phyloP scores from a whole-genome alignment of 2,888 invertebrate species.

The Himalopsyche kuldschensis region DNA sequence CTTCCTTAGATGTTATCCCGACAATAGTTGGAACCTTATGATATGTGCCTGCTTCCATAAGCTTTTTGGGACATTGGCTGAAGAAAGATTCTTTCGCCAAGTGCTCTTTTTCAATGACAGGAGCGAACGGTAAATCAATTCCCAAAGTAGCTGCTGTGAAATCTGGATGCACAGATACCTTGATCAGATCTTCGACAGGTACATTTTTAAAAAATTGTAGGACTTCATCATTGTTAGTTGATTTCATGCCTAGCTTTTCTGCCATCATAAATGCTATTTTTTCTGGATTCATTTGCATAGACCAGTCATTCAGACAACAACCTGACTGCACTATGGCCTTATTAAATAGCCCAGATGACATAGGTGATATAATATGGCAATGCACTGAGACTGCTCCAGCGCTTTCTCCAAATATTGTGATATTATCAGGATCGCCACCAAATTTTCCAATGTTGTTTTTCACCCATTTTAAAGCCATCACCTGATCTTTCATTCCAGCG shows the following conservation, averaged over 20 bases:
- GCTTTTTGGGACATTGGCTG: slow-evolving; percentile 45
- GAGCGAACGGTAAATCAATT: slow-evolving; percentile 54
- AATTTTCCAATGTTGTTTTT: slow-evolving; percentile 21
- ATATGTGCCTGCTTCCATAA: neutral
- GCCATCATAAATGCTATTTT: slow-evolving; percentile 35
- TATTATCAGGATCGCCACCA: slow-evolving; percentile 15
- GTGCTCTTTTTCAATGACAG: slow-evolving; percentile 50
- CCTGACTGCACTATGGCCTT: slow-evolving; percentile 27
- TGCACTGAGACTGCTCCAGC: slow-evolving; percentile 22
- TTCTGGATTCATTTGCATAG: slow-evolving; percentile 8
- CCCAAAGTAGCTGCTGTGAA: slow-evolving; percentile 42
- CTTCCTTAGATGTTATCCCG: slow-evolving; percentile 4
- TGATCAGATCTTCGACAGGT: slow-evolving; percentile 47
- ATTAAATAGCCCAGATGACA: slow-evolving; percentile 17
- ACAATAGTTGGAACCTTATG: neutral
- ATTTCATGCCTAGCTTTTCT: slow-evolving; percentile 43
- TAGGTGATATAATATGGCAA: slow-evolving; percentile 10
- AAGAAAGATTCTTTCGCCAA: slow-evolving; percentile 53
- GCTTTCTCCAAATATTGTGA: slow-evolving; percentile 33
- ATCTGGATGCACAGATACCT: slow-evolving; percentile 41
- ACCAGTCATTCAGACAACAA: slow-evolving; percentile 7
- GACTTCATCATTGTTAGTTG: slow-evolving; percentile 45
- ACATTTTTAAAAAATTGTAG: slow-evolving; percentile 49
- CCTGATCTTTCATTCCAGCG: slow-evolving; percentile 33
- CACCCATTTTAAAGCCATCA: slow-evolving; percentile 27